These are phyloP conservation scores for Gracilinanus agilis DNA, from an alignment of 2,113 vertebrate species.

Conservation along the genomic window DNA sequence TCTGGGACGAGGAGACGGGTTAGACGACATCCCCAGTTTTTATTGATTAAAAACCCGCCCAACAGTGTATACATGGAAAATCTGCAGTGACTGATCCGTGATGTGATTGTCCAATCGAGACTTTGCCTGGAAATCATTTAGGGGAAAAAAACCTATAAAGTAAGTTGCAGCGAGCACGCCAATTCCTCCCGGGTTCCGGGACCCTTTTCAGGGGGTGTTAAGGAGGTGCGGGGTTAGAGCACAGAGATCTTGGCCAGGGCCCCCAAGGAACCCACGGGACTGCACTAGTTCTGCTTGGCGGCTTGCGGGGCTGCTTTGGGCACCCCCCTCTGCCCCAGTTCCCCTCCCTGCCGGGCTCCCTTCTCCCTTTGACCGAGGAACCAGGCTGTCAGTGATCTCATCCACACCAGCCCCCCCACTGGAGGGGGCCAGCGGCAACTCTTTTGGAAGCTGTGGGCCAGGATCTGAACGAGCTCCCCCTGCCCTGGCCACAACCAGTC, in stretches of 20 bases:
- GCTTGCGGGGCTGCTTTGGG: not conserved
- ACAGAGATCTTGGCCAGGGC: conserved; percentile 28
- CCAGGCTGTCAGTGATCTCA: not conserved
- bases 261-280: not conserved
- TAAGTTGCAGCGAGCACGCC: conserved; percentile 68
- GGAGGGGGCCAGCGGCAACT: not conserved
- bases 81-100: conserved; percentile 76
- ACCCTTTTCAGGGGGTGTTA: conserved; percentile 76
- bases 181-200: conserved; percentile 79
- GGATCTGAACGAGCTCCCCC: not conserved
- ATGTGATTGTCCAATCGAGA: conserved; percentile 83
- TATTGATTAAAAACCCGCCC: conserved; percentile 78
- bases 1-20: conserved; percentile 72
- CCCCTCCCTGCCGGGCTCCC: conserved; percentile 1
- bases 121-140: conserved; percentile 72
- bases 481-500: not conserved
- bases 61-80: conserved; percentile 77
- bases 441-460: not conserved
- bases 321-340: not conserved
- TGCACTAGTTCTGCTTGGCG: not conserved
- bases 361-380: not conserved
- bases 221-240: conserved; percentile 50
- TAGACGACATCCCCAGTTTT: conserved; percentile 75
- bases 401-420: not conserved
- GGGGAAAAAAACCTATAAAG: conserved; percentile 70